These are phyloP conservation scores for Rhinogobio ventralis DNA, from an alignment of 2,797 vertebrate genomes.

Conservation along the genomic window DNA sequence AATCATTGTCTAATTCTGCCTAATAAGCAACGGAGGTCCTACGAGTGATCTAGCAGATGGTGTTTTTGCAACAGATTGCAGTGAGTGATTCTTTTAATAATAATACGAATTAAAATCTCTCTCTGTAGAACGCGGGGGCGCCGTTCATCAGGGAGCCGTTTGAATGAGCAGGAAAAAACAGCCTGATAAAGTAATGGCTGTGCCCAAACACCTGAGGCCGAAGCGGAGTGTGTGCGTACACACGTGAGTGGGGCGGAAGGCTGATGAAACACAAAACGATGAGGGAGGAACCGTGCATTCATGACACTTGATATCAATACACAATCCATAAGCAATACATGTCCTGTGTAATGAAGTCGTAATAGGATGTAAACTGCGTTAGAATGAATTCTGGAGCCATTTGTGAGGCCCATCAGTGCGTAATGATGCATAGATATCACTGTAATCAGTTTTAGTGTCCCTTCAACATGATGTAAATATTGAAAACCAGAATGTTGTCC, in stretches of 20 bases:
- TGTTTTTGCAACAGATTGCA: slow-evolving; percentile 74
- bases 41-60: slow-evolving; percentile 70
- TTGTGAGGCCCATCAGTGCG: slow-evolving; percentile 1
- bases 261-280: slow-evolving; percentile 37
- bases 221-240: neutral
- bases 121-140: slow-evolving; percentile 63
- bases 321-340: slow-evolving; percentile 16
- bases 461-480: slow-evolving; percentile 1
- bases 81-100: slow-evolving; percentile 74
- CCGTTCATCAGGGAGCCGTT: slow-evolving; percentile 67
- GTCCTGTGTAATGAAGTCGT: slow-evolving; percentile 22
- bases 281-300: neutral
- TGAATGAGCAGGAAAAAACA: slow-evolving; percentile 66
- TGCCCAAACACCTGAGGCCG: slow-evolving; percentile 68
- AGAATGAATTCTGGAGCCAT: slow-evolving; percentile 19
- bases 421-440: slow-evolving; percentile 26
- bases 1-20: slow-evolving; percentile 73
- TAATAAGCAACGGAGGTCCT: slow-evolving; percentile 71
- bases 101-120: slow-evolving; percentile 74
- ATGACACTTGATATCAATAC: slow-evolving; percentile 8
- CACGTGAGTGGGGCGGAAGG: slow-evolving; percentile 3
- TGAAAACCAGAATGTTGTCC: neutral
- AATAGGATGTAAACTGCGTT: slow-evolving; percentile 31
- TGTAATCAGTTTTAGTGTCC: slow-evolving; percentile 10
- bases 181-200: slow-evolving; percentile 65